These are phyloP conservation scores for Drosophila neocordata DNA, from an alignment of 1,140 invertebrate genomes.

Conservation along the genomic window DNA sequence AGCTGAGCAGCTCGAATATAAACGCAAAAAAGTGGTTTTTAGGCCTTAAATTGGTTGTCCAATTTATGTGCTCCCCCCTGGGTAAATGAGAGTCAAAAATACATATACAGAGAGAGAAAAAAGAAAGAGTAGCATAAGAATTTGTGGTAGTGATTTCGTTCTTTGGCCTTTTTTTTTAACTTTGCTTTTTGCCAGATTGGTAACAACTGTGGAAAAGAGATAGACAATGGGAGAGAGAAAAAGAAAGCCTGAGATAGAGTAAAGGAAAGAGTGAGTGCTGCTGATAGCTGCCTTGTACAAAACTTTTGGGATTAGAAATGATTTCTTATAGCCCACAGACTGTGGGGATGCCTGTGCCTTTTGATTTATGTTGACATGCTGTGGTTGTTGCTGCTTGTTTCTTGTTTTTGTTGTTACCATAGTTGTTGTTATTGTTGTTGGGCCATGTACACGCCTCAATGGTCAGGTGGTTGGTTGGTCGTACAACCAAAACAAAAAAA, in stretches of 20 bases:
- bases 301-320: constrained; percentile 79
- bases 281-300: constrained; percentile 63
- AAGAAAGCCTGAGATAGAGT: constrained; percentile 1
- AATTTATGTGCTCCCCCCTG: constrained; percentile 71
- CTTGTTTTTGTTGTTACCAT: constrained; percentile 29
- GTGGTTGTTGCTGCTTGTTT: constrained; percentile 44
- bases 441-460: constrained; percentile 71
- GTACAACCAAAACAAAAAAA: neutral
- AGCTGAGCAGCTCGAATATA: constrained; percentile 70
- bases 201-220: constrained; percentile 45
- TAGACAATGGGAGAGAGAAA: neutral
- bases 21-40: constrained; percentile 76
- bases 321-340: constrained; percentile 67
- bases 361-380: constrained; percentile 82
- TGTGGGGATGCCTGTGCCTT: constrained; percentile 52
- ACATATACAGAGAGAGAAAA: constrained; percentile 1
- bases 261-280: constrained; percentile 27
- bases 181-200: constrained; percentile 36
- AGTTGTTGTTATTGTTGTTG: constrained; percentile 50
- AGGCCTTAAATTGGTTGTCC: constrained; percentile 79
- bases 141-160: constrained; percentile 49
- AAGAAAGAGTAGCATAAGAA: constrained; percentile 27
- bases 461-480: constrained; percentile 70
- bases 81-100: constrained; percentile 18
- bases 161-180: constrained; percentile 4